Conservation (phyloP, 2,113 vertebrate species). For the Psilopogon haemacephalus region DNA sequence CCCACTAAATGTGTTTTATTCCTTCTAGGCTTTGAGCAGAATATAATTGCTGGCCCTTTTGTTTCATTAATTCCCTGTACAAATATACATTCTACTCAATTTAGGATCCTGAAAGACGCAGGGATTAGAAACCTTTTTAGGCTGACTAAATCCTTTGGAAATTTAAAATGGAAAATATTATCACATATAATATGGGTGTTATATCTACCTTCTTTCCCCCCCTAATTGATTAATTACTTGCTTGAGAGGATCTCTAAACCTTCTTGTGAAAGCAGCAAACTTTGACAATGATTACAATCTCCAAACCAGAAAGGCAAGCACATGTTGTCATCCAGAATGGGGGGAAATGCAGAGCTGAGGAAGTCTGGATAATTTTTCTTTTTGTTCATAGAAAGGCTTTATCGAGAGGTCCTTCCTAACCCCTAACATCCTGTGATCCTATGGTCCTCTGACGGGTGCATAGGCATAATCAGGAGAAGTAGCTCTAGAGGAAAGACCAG, state of each 20-base stretch:
- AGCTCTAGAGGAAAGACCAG: background rate
- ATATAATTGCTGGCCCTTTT: background rate
- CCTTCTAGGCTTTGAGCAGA: background rate
- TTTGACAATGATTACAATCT: background rate
- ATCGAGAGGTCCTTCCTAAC: background rate
- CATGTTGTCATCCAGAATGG: fast-evolving
- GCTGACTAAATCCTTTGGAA: constrained; percentile 9
- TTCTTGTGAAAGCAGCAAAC: background rate
- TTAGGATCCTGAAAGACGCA: background rate
- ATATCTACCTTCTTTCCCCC: background rate
- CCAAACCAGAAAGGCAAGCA: background rate
- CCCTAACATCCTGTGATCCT: no score
- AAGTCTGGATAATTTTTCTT: background rate
- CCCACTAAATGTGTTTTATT: background rate
- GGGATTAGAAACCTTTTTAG: constrained; percentile 42
- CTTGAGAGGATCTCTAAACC: constrained; percentile 20
- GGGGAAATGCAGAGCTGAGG: background rate
- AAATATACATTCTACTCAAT: constrained; percentile 5
- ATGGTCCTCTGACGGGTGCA: no score
- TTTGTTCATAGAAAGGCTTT: background rate
- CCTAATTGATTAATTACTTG: constrained; percentile 33
- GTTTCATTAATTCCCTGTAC: constrained; percentile 25
- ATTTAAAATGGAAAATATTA: constrained; percentile 37
- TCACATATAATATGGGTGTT: background rate
- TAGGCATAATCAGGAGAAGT: background rate